Evolutionary conservation across 1,140 invertebrate genomes (phyloP), one percentile per base, ranked within the genome.

Genomic region (Lasioglossum albipes): DNA sequence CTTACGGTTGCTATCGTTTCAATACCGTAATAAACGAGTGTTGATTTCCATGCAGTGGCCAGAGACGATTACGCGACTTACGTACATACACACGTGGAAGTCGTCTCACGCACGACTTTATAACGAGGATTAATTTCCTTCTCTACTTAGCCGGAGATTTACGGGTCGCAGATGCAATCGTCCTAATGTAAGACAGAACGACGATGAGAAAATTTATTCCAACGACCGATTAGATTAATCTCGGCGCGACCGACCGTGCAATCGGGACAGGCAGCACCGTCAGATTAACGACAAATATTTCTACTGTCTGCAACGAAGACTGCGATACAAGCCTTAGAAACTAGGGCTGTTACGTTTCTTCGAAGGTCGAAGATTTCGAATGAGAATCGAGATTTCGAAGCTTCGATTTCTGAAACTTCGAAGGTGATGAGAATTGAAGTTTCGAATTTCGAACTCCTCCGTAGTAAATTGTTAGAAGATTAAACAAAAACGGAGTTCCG

Each of bases 121-220:
- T 81, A 85, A 81, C 59, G 57, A 81, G 68, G 45, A 85, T 85
- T 84, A 85, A 84, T 85, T 68, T 52, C 62, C 71, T 64, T 12
- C 27, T 75, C 68, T n/a, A 68, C 67, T 84, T 84, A 75, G 45
- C 13, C 36, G 16, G 41, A 69, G 59, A 41, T 27, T 65, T 45
- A 45, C 31, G 42, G 31, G 36, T n/a, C 36, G 36, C 54, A 75
- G 76, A 79, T 79, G n/a, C 52, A 64, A 84, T 75, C 82, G 67
- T 67, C 16, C 57, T 22, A 22, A 22, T 9, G 36, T n/a, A 66
- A 68, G 67, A 68, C 77, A 68, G 67, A 64, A 85, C 45, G 49
- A 67, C 49, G 77, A 85, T 80, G 62, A 73, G 78, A 76, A 41
- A 84, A 84, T 75, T 73, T 84, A 84, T 81, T 65, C 69, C 31